Evolutionary conservation across 2,113 vertebrate species (phyloP).

Genomic region (Hippocampus comes): DNA sequence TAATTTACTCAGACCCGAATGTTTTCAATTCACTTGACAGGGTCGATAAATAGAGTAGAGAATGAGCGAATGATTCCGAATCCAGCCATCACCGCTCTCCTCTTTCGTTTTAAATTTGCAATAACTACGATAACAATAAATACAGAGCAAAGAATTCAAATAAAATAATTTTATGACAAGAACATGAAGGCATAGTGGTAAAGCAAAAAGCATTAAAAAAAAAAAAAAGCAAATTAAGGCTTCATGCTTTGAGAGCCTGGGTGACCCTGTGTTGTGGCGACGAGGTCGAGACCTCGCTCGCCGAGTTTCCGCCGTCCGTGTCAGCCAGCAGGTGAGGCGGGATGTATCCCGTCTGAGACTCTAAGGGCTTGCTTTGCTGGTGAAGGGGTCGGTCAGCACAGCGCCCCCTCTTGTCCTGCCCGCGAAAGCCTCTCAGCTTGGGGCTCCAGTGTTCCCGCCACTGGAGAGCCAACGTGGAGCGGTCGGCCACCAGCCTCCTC

Average conservation of each 20-base stretch:
- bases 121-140: neutral
- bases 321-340: constrained; percentile 68
- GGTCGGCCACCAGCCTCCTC: constrained; percentile 78
- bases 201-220: neutral
- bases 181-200: neutral
- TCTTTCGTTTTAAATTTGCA: neutral
- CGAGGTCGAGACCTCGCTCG: neutral
- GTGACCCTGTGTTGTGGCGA: constrained; percentile 24
- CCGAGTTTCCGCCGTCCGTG: constrained; percentile 9
- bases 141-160: neutral
- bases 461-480: constrained; percentile 79
- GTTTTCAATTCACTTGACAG: too few species aligned
- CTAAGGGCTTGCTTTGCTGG: constrained; percentile 13
- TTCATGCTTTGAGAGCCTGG: constrained; percentile 15
- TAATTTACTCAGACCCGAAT: too few species aligned
- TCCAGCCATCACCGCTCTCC: neutral
- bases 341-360: constrained; percentile 54
- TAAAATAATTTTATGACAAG: neutral
- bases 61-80: neutral
- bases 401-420: constrained; percentile 78
- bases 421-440: constrained; percentile 80
- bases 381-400: constrained; percentile 60
- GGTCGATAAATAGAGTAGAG: neutral
- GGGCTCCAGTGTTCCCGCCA: constrained; percentile 86
- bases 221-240: neutral